Evolutionary conservation across 2,888 invertebrate genomes (phyloP), one percentile per base, ranked within the genome.

Genomic region (Platycheirus albimanus): DNA sequence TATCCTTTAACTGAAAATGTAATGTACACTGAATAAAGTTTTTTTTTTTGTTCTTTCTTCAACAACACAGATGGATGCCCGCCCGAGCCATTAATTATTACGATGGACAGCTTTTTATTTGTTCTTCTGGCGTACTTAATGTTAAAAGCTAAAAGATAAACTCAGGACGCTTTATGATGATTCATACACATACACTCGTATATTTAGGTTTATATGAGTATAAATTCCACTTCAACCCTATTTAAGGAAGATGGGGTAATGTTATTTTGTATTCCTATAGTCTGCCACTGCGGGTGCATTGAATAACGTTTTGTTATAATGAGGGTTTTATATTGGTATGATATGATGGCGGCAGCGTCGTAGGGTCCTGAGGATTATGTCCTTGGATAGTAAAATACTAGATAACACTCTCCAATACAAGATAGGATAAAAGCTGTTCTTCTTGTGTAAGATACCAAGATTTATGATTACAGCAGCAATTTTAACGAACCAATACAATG

Each of bases 21-120:
- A 58, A 58, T 58, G 28, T 17, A 61, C 45, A 30, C 43, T 19
- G 30, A 61, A 19, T 43, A 15, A 11, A 24, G 43, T 41, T 58
- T 45, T 70, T 15, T 13, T 38, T 52, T n/a, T 28, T 6, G 41
- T 45, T 70, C 11, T 13, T 38, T 52, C 5, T 28, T 6, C 7
- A 4, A 56, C 3, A n/a, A 24, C 38, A 49, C 38, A 58, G 38
- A 71, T 63, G 61, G 61, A 30, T 63, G 30, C 20, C 41, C 38
- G 30, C 20, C 61, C 28, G 15, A 43, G 4, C 61, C 63, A 72
- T 72, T 72, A 63, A 63, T 72, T 72, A 72, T 72, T 36, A 17
- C 43, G 33, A 63, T 54, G 38, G 49, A 54, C 45, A 45, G 33
- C 51, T 43, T 15, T 63, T 19, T 58, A 19, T 64, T 64, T 64